phyloP scores from a whole-genome alignment of 2,888 invertebrate genomes.

The Pinctada fucata region DNA sequence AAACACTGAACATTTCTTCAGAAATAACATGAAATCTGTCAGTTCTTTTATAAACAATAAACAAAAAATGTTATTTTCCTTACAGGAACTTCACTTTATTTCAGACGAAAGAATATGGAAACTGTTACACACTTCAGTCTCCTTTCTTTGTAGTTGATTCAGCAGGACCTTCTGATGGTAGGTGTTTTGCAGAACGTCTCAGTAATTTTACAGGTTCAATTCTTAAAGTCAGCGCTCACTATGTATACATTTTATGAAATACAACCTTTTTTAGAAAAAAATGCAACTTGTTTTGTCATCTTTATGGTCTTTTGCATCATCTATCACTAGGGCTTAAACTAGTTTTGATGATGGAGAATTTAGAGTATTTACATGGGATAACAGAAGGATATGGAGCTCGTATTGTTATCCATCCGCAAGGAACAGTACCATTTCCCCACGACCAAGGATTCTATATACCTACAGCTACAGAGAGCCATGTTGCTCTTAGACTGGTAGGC shows the following conservation, averaged over 20 bases:
- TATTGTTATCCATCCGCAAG: constrained; percentile 12
- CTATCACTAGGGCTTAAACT: constrained; percentile 15
- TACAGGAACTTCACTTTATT: background rate
- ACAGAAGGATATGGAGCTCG: constrained; percentile 34
- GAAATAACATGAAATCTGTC: too few species aligned
- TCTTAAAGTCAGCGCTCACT: too few species aligned
- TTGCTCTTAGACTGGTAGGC: constrained; percentile 32
- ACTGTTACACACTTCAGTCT: background rate
- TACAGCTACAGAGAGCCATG: constrained; percentile 17
- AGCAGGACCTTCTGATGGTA: background rate
- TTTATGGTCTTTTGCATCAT: too few species aligned
- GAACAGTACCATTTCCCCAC: constrained; percentile 22
- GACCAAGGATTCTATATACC: constrained; percentile 33
- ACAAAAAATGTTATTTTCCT: too few species aligned
- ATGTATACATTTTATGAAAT: too few species aligned
- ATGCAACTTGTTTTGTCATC: too few species aligned
- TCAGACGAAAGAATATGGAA: background rate
- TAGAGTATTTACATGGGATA: constrained; percentile 31
- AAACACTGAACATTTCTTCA: too few species aligned
- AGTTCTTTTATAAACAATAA: too few species aligned
- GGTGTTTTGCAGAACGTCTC: too few species aligned
- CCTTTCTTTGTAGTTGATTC: background rate
- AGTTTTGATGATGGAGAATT: constrained; percentile 24
- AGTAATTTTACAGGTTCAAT: too few species aligned
- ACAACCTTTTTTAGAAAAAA: too few species aligned